Evolutionary conservation across 2,888 invertebrate genomes (phyloP).

Genomic region (Bursaphelenchus okinawaensis): DNA sequence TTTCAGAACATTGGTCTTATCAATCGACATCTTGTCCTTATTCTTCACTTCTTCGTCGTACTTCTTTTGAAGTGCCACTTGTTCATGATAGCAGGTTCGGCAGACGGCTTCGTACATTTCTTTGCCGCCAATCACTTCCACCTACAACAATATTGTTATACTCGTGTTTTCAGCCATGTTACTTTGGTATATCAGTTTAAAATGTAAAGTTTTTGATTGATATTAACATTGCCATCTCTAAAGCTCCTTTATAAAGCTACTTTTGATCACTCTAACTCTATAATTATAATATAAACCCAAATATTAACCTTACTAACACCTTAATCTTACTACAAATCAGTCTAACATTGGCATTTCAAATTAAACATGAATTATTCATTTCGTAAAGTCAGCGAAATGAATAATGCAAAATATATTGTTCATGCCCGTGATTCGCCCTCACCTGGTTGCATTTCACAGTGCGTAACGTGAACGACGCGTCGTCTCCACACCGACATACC

Average conservation of each 20-base stretch:
- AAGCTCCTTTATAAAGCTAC: no score
- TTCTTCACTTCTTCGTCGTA: background rate
- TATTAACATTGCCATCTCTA: no score
- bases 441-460: slow-evolving; percentile 21
- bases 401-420: no score
- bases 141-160: slow-evolving; percentile 17
- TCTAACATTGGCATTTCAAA: no score
- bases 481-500: slow-evolving; percentile 36
- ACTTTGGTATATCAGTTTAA: background rate
- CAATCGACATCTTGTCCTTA: background rate
- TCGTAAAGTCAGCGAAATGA: no score
- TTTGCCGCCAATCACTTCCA: slow-evolving; percentile 35
- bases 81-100: slow-evolving; percentile 25
- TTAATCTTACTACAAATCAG: no score
- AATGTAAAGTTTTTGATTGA: no score
- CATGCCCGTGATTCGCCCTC: no score
- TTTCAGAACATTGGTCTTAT: background rate
- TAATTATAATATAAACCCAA: no score
- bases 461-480: slow-evolving; percentile 33
- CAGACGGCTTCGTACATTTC: slow-evolving; percentile 36
- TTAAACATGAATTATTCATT: background rate
- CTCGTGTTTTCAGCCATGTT: background rate
- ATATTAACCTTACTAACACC: no score
- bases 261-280: no score
- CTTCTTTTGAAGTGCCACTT: background rate